Conservation (phyloP, 2,797 vertebrate species). For the Vultur gryphus region DNA sequence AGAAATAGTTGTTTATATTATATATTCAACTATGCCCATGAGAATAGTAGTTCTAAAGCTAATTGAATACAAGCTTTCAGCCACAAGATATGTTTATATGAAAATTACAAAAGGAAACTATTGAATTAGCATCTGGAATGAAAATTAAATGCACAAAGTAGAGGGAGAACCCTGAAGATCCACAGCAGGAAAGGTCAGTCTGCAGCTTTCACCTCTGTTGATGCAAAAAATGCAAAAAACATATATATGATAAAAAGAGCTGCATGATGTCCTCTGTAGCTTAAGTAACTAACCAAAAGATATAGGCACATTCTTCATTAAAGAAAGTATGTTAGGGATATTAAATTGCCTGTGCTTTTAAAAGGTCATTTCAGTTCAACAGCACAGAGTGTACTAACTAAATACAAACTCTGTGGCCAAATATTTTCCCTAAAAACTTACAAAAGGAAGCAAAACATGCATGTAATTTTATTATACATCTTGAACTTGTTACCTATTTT, state of each 20-base stretch:
- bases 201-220: neutral
- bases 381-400: neutral
- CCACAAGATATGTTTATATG: neutral
- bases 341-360: neutral
- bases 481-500: neutral
- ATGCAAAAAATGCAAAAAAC: neutral
- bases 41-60: neutral
- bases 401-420: neutral
- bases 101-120: neutral
- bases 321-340: neutral
- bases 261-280: neutral
- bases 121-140: neutral
- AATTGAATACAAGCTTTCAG: neutral
- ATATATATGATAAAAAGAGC: neutral
- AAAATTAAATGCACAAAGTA: neutral
- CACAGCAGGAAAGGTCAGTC: neutral
- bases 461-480: neutral
- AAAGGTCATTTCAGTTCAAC: neutral
- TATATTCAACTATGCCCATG: neutral
- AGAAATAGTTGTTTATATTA: neutral
- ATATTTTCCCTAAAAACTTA: neutral
- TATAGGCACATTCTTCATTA: neutral
- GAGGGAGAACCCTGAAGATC: neutral
- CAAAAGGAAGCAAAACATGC: neutral
- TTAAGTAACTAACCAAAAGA: neutral